phyloP scores from a whole-genome alignment of 2,888 invertebrate genomes.

The Leistus spinibarbis region DNA sequence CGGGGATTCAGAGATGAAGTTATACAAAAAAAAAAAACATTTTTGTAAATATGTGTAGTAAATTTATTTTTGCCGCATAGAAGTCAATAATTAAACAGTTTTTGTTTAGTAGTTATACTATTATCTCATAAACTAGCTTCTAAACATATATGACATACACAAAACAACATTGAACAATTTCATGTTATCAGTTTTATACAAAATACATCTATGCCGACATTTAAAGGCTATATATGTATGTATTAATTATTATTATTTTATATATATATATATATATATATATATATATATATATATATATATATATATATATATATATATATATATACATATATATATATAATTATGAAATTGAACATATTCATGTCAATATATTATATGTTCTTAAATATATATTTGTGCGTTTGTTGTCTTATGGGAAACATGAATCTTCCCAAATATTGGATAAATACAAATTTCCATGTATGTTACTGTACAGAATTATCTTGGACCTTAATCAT shows the following conservation, averaged over 20 bases:
- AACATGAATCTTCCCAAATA: conserved; percentile 24
- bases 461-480: conserved; percentile 6
- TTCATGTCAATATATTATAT: no score
- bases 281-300: no score
- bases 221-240: conserved; percentile 11
- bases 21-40: neutral
- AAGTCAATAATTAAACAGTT: neutral
- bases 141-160: conserved; percentile 25
- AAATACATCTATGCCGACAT: conserved; percentile 31
- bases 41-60: neutral
- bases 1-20: no score
- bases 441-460: conserved; percentile 26
- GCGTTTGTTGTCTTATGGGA: conserved; percentile 32
- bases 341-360: no score
- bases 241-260: no score
- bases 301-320: no score
- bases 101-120: neutral
- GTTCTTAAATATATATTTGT: conserved; percentile 30
- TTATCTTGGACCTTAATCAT: conserved; percentile 25
- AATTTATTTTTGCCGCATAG: neutral
- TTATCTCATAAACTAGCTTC: neutral
- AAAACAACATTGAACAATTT: conserved; percentile 24
- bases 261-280: no score
- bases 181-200: conserved; percentile 12
- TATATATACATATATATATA: no score